Conservation (phyloP, 2,113 vertebrate species). For the Redunca redunca region DNA sequence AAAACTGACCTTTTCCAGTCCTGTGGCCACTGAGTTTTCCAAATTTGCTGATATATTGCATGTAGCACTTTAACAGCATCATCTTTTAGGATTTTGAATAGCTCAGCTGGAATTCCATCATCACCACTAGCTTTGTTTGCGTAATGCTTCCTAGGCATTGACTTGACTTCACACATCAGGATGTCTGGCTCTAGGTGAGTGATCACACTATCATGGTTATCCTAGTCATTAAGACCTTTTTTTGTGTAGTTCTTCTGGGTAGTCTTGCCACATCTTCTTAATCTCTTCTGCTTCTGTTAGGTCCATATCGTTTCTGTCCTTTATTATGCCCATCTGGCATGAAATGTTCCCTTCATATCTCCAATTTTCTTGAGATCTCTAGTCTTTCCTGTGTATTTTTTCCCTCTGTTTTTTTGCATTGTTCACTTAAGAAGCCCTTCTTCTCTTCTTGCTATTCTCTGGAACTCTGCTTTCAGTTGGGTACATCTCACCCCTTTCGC, state of each 20-base stretch:
- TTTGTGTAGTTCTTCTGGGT: not conserved
- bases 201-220: not conserved
- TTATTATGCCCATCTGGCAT: rapidly evolving
- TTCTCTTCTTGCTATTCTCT: not conserved
- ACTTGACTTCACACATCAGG: not conserved
- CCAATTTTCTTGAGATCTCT: not conserved
- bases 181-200: not conserved
- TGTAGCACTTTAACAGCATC: not conserved
- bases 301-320: rapidly evolving
- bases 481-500: not conserved
- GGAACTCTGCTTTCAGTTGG: not conserved
- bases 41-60: not conserved
- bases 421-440: not conserved
- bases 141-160: not conserved
- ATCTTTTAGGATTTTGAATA: not conserved
- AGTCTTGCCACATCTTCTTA: not conserved
- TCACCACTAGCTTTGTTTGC: not conserved
- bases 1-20: not conserved
- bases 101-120: not conserved
- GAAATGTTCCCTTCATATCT: not conserved
- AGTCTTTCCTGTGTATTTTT: not conserved
- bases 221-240: not conserved
- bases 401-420: not conserved
- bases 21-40: not conserved
- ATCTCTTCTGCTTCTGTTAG: not conserved